These are phyloP conservation scores for Mnemiopsis leidyi DNA, from an alignment of 37 sponge, comb jelly and placozoan species.

Conservation along the genomic window DNA sequence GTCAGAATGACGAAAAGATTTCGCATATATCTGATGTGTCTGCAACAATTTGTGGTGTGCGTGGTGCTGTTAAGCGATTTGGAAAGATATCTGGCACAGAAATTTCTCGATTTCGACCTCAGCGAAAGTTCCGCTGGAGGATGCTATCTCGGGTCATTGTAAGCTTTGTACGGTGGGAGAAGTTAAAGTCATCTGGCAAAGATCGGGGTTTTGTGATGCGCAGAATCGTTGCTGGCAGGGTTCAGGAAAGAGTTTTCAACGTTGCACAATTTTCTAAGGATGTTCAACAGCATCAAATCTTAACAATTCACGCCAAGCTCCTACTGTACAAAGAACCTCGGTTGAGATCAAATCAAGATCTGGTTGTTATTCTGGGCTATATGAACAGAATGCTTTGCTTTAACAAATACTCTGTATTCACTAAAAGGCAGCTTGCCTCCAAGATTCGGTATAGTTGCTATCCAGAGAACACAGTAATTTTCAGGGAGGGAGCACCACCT, in stretches of 20 bases:
- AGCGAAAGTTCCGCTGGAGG: conserved; percentile 10
- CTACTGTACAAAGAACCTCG: conserved; percentile 37
- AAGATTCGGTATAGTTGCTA: conserved; percentile 45
- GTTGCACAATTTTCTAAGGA: conserved; percentile 38
- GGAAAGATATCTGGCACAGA: background rate
- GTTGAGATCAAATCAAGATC: background rate
- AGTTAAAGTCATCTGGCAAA: conserved; percentile 7
- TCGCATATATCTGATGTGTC: background rate
- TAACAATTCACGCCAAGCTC: conserved; percentile 33
- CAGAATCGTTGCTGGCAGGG: conserved; percentile 40
- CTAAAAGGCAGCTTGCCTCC: conserved; percentile 33
- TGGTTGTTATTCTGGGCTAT: conserved; percentile 17
- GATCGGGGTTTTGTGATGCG: conserved; percentile 64
- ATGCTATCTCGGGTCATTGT: conserved; percentile 37
- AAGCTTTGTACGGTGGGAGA: conserved; percentile 51
- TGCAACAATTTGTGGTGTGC: background rate
- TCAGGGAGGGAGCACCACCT: background rate
- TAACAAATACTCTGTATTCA: conserved; percentile 10
- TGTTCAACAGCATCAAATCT: conserved; percentile 37
- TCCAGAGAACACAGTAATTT: background rate
- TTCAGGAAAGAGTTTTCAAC: conserved; percentile 38
- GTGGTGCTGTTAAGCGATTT: background rate
- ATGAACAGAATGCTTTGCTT: conserved; percentile 62
- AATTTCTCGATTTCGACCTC: background rate
- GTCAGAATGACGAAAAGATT: background rate